These are phyloP conservation scores for Strix uralensis DNA, from an alignment of 2,113 vertebrate species.

Conservation along the genomic window DNA sequence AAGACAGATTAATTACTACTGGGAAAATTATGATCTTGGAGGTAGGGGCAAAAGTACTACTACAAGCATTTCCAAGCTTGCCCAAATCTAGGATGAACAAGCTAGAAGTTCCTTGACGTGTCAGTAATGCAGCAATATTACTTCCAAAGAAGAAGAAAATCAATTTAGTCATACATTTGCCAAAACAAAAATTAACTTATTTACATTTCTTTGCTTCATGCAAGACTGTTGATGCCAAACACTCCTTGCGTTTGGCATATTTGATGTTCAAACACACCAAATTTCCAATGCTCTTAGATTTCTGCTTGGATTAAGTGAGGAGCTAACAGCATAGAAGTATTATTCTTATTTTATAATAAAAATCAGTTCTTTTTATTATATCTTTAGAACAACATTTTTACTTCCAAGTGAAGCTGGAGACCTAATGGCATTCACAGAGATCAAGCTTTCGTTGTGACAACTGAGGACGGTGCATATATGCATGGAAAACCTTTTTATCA, in stretches of 20 bases:
- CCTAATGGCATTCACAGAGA: neutral
- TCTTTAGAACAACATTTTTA: neutral
- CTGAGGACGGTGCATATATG: rapidly evolving
- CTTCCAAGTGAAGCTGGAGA: neutral
- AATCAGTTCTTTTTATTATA: neutral
- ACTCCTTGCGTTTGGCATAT: neutral
- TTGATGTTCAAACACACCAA: neutral
- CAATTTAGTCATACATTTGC: neutral
- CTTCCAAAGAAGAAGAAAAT: neutral
- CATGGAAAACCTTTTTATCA: neutral
- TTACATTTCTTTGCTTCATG: neutral
- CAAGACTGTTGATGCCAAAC: neutral
- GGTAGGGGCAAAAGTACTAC: neutral
- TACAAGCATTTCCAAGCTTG: neutral
- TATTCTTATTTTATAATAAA: neutral
- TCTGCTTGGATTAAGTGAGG: neutral
- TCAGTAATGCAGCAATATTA: neutral
- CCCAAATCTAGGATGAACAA: neutral
- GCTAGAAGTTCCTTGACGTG: neutral
- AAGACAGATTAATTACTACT: neutral
- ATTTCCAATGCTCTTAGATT: neutral
- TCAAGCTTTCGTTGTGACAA: no score
- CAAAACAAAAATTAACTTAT: neutral
- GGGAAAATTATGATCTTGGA: neutral
- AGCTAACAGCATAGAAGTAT: neutral